phyloP scores from a whole-genome alignment of 2,888 invertebrate genomes.

The Caenorhabditis sp. region DNA sequence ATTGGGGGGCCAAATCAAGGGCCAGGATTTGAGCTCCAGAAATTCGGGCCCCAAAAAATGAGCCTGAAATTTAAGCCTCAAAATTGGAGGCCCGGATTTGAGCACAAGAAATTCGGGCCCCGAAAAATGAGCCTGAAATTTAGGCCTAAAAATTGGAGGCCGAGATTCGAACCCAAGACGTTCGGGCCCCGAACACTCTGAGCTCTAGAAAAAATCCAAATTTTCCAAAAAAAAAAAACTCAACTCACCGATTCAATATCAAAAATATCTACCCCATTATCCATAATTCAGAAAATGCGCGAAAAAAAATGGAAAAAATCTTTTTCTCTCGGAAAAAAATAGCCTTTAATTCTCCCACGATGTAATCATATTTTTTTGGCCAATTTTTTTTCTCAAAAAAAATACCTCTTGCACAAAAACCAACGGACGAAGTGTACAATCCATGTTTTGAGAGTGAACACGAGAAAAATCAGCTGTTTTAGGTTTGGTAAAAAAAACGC shows the following conservation, averaged over 20 bases:
- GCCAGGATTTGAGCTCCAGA: no score
- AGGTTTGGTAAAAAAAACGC: no score
- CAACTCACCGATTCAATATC: not conserved
- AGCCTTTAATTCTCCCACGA: not conserved
- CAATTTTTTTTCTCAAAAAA: not conserved
- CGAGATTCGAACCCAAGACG: no score
- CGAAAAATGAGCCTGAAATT: no score
- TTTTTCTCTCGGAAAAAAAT: not conserved
- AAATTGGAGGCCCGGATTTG: no score
- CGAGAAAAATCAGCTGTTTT: slow-evolving; percentile 3
- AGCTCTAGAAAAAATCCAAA: no score
- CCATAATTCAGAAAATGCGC: not conserved
- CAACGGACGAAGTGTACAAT: slow-evolving; percentile 32
- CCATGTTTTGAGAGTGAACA: slow-evolving; percentile 11
- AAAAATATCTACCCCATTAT: not conserved
- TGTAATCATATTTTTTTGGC: not conserved
- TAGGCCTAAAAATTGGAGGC: no score
- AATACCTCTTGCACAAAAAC: slow-evolving; percentile 33
- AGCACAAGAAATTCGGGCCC: no score
- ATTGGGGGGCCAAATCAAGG: no score
- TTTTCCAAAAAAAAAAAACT: not conserved
- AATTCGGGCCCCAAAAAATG: no score
- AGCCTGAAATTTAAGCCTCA: no score
- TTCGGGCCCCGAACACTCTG: no score
- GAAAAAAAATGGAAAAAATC: not conserved